Conservation (phyloP, 2,888 invertebrate genomes). For the Cerastis leucographa region DNA sequence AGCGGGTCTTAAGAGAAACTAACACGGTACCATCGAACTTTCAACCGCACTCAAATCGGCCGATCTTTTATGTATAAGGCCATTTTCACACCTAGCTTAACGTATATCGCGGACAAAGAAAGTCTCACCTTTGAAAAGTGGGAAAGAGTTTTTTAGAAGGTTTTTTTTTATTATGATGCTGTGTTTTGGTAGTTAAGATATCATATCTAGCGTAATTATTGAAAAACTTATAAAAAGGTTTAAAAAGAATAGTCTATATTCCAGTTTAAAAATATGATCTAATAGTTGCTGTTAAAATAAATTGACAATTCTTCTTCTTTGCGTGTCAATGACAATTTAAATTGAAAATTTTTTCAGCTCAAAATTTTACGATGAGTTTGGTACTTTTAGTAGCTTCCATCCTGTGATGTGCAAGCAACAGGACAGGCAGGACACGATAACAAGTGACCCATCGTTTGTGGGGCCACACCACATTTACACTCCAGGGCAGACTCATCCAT, state of each 20-base stretch:
- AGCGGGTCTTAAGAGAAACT: slow-evolving; percentile 56
- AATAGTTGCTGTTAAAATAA: too few relatives aligned
- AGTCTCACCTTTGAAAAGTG: slow-evolving; percentile 40
- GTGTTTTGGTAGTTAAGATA: not conserved
- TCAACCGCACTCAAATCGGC: slow-evolving; percentile 61
- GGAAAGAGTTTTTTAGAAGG: slow-evolving; percentile 8
- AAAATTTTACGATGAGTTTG: too few relatives aligned
- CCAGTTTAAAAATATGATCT: not conserved
- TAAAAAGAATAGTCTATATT: not conserved
- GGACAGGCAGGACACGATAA: too few relatives aligned
- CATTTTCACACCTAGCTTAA: slow-evolving; percentile 60
- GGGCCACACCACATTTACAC: too few relatives aligned
- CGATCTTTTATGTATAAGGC: slow-evolving; percentile 70
- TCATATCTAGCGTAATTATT: not conserved
- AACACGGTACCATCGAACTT: slow-evolving; percentile 54
- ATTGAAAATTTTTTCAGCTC: too few relatives aligned
- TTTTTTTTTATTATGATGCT: slow-evolving; percentile 11
- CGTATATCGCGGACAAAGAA: slow-evolving; percentile 55
- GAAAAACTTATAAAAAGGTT: not conserved
- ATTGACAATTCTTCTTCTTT: too few relatives aligned
- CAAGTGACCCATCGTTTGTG: too few relatives aligned
- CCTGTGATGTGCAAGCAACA: too few relatives aligned
- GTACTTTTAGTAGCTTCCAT: too few relatives aligned
- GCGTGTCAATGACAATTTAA: too few relatives aligned
- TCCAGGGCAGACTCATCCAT: too few relatives aligned